Conservation (phyloP, 2,797 vertebrate species). For the Takifugu ocellatus region DNA sequence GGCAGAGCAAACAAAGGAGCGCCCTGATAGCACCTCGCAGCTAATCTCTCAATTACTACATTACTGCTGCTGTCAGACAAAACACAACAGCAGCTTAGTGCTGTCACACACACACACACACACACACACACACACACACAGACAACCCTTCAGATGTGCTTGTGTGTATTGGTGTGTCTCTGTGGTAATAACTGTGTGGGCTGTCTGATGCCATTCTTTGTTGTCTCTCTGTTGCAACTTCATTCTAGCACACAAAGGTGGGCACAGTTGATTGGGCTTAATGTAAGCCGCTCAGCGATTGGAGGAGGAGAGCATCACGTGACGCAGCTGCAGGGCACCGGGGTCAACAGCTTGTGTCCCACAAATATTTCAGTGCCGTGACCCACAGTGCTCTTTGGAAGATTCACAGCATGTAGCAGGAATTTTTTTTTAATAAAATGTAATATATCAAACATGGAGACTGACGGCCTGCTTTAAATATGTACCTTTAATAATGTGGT, state of each 20-base stretch:
- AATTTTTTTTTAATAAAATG: too few relatives aligned
- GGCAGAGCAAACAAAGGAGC: slow-evolving; percentile 69
- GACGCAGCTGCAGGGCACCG: background rate
- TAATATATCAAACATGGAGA: background rate
- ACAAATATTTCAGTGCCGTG: background rate
- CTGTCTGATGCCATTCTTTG: slow-evolving; percentile 50
- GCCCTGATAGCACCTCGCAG: slow-evolving; percentile 63
- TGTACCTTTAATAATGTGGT: too few relatives aligned
- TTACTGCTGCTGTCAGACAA: slow-evolving; percentile 69
- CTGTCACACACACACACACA: slow-evolving; percentile 48
- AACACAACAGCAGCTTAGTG: slow-evolving; percentile 70
- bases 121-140: slow-evolving; percentile 8
- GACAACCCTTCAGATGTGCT: slow-evolving; percentile 14
- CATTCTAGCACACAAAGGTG: too few relatives aligned
- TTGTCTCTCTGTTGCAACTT: slow-evolving; percentile 50
- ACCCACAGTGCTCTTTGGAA: background rate
- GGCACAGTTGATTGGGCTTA: too few relatives aligned
- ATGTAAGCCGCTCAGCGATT: slow-evolving; percentile 27
- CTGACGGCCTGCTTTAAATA: background rate
- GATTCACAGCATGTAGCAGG: too few relatives aligned
- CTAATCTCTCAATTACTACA: slow-evolving; percentile 75
- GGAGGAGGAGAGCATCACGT: slow-evolving; percentile 21
- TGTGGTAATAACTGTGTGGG: slow-evolving; percentile 62
- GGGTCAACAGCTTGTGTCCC: too few relatives aligned
- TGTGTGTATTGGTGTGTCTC: slow-evolving; percentile 39